Evolutionary conservation across 2,113 vertebrate species (phyloP).

Genomic region (Sinosuthora webbiana): DNA sequence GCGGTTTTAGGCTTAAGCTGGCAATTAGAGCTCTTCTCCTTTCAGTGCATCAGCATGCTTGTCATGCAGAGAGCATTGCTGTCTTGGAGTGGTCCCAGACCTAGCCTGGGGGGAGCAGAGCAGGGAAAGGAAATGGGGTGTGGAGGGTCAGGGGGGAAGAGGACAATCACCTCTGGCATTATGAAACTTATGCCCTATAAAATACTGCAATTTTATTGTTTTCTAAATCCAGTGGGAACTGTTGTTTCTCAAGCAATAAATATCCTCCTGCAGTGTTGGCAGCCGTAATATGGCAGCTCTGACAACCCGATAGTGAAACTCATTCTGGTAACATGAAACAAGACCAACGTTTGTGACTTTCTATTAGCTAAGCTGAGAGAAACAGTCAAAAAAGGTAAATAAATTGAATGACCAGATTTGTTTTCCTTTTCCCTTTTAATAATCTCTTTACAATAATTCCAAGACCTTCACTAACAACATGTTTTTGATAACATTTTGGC

Average conservation of each 20-base stretch:
- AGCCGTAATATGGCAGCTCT: neutral
- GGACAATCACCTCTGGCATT: neutral
- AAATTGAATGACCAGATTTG: neutral
- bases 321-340: constrained; percentile 2
- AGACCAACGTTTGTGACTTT: neutral
- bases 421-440: neutral
- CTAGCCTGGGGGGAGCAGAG: neutral
- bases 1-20: neutral
- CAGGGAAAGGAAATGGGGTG: neutral
- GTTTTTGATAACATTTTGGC: neutral
- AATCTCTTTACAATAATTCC: neutral
- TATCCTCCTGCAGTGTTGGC: constrained; percentile 22
- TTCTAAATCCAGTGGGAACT: constrained; percentile 27
- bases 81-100: constrained; percentile 28
- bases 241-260: constrained; percentile 49
- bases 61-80: constrained; percentile 2
- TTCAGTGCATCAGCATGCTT: neutral
- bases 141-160: neutral
- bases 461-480: neutral
- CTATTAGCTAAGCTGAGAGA: neutral
- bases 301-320: constrained; percentile 18
- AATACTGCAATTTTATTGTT: constrained; percentile 43
- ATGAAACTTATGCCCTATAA: constrained; percentile 13
- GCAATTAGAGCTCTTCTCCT: constrained; percentile 4
- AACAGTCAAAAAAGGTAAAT: neutral